Base-by-base conservation (phyloP, 2,888 invertebrate genomes). In the Sarcophaga caerulescens region DNA sequence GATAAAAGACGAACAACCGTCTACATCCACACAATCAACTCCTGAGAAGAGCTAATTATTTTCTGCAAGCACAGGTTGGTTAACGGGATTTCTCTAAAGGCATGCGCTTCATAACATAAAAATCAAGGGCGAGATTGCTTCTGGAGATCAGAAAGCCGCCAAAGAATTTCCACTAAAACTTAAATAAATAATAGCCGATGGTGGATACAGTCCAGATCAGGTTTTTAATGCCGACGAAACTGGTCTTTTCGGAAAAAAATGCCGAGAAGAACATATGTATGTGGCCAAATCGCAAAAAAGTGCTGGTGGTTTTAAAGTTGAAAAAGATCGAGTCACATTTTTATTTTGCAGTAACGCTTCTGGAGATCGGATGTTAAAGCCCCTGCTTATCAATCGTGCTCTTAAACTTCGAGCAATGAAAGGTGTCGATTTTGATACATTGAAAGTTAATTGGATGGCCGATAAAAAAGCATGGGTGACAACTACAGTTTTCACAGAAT, bases 211-310 rank as follows among this genome's bases (percentile, higher is more conserved):
- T 14, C 12, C 47, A 47, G 87, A 90, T 74, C 90, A 90, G 85
- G 88, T 90, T 70, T 90, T 87, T 70, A 90, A 90, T 87, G 89
- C 89, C 2, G 89, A 89, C 66, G 89, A 89, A 85, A 89, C 88
- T 6, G 89, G 89, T 8, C 74, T 90, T 35, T 85, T 88, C 85
- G 90, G 89, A 90, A 91, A 89, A 86, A 88, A 89, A 90, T 91
- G 90, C 90, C 91, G 23, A 89, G 87, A 21, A 70, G 35, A 6
- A 35, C 8, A 35, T 35, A 35, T 35, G 35, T 35, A 35, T 35
- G 35, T 35, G 35, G 35, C 35, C 6, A 35, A 6, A 8, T 35
- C 35, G 6, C 35, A 35, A 35, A 35, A 35, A 8, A 35, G n/a
- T n/a, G n/a, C n/a, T n/a, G n/a, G n/a, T n/a, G n/a, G n/a, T n/a